Evolutionary conservation across 2,113 vertebrate species (phyloP), one percentile per base, ranked within the genome.

Genomic region (Callionymus lyra): DNA sequence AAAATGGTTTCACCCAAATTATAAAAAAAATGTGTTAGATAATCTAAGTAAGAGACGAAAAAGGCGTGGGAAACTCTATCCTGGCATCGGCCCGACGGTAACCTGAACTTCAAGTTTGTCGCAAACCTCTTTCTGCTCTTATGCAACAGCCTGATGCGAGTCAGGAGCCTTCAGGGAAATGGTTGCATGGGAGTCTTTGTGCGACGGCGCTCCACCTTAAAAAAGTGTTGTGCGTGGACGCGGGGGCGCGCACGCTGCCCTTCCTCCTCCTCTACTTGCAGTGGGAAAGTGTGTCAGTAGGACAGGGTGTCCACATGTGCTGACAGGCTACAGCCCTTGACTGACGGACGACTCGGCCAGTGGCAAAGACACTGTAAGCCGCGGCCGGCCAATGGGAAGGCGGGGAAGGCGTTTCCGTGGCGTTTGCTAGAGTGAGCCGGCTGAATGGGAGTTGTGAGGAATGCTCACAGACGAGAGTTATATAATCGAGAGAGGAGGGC

Each of bases 281-380:
- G 46, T 84, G 77, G 62, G 79, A 87, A 87, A 86, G 80, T 87
- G 79, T 87, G 85, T 87, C 85, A 86, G 85, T 87, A 71, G 84
- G 84, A 84, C 85, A 87, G 73, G 68, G 61, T 45, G 50, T 77
- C 69, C 78, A 83, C 68, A 76, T 79, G 71, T 81, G 76, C 78
- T 80, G 70, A 78, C 75, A 78, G 74, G 77, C 79, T 77, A 47
- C 54, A 44, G 45, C 32, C 11, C 11, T 16, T 1, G 54, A 82
- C 21, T 35, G 76, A 68, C 51, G 1, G 35, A 41, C 50, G 54
- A 41, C 39, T 32, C 62, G 27, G 54, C 76, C 76, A 82, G 61
- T 82, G 46, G 16, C 42, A 27, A 36, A 27, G 21, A 33, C 45
- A 44, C 51, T 48, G 62, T 35, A n/a, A 32, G 1, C 12, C 1